phyloP scores from a whole-genome alignment of 2,888 invertebrate genomes.

The Chloromyia formosa region DNA sequence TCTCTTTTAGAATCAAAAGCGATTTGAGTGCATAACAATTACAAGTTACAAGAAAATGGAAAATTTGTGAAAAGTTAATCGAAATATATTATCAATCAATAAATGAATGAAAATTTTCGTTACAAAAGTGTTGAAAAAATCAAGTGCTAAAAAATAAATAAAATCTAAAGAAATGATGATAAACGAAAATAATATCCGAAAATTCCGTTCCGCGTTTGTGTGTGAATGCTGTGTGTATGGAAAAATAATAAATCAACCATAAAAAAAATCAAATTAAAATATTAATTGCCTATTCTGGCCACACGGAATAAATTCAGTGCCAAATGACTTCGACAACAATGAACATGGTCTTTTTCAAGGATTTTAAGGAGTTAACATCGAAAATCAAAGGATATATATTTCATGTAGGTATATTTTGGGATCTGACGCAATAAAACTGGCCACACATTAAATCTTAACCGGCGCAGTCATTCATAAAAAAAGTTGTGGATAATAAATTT shows the following conservation, averaged over 20 bases:
- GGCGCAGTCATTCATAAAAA: too few relatives aligned
- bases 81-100: too few relatives aligned
- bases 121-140: conserved; percentile 8
- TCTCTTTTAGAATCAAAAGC: too few relatives aligned
- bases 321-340: conserved; percentile 60
- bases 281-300: background rate
- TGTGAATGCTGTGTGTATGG: background rate
- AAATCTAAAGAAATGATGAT: background rate
- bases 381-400: conserved; percentile 63
- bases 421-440: too few relatives aligned
- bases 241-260: background rate
- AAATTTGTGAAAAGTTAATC: too few relatives aligned
- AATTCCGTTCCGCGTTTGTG: background rate
- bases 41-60: too few relatives aligned
- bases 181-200: background rate
- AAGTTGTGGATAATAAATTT: background rate
- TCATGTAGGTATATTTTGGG: conserved; percentile 58
- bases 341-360: conserved; percentile 64
- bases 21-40: too few relatives aligned
- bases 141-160: too few relatives aligned
- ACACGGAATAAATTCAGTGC: background rate
- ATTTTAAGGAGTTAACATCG: conserved; percentile 63
- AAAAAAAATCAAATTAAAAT: background rate
- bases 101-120: too few relatives aligned
- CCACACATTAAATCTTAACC: too few relatives aligned